Percentiles rank a stretch among this genome's conserved stretches.
Evolutionary conservation across 2,113 vertebrate species (phyloP).

Genomic region (Leptocoma aspasia): DNA sequence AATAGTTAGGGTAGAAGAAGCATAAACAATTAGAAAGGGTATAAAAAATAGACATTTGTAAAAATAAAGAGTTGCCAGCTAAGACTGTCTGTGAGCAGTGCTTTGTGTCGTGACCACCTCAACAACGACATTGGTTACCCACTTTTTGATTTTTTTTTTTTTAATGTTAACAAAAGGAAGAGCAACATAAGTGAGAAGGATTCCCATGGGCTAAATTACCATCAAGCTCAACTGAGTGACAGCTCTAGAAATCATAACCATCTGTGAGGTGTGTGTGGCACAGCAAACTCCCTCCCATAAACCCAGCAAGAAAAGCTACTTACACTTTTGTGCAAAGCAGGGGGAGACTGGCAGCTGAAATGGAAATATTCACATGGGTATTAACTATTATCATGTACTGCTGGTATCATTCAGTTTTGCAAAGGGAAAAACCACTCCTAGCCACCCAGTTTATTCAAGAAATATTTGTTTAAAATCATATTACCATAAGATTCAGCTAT

Average conservation of each 20-base stretch:
- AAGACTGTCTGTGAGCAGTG: too few relatives aligned
- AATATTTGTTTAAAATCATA: neutral
- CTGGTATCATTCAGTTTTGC: neutral
- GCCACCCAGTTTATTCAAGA: neutral
- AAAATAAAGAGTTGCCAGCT: too few relatives aligned
- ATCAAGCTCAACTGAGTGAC: neutral
- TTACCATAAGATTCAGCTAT: neutral
- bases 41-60: too few relatives aligned
- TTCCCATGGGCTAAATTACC: slow-evolving; percentile 4
- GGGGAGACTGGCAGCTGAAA: neutral
- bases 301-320: neutral
- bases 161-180: neutral
- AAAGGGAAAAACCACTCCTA: neutral
- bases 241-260: neutral
- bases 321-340: neutral
- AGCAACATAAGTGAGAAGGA: neutral
- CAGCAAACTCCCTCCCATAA: neutral
- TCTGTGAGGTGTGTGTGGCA: neutral
- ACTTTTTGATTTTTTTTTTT: neutral
- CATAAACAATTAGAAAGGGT: too few relatives aligned
- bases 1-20: too few relatives aligned
- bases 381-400: neutral
- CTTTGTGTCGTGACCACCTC: too few relatives aligned
- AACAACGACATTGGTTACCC: too few relatives aligned
- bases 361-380: neutral